Evolutionary conservation across 2,888 invertebrate genomes (phyloP).

Genomic region (Halocaridina rubra): DNA sequence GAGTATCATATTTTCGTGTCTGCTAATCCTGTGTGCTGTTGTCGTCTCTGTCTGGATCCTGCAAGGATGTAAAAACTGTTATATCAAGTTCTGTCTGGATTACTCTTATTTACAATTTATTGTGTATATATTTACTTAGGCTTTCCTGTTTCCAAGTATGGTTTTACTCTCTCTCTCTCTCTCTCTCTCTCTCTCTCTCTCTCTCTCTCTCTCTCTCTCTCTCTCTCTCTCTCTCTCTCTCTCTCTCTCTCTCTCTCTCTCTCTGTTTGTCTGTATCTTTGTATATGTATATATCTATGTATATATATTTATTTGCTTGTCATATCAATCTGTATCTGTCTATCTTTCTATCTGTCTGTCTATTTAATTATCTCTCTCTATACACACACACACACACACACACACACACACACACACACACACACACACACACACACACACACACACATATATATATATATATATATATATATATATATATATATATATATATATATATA

Average conservation of each 20-base stretch:
- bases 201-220: too few relatives aligned
- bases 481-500: not conserved
- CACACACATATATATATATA: not conserved
- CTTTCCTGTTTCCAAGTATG: not conserved
- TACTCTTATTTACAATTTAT: not conserved
- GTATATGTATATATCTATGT: too few relatives aligned
- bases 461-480: not conserved
- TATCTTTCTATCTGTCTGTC: too few relatives aligned
- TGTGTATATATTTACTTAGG: not conserved
- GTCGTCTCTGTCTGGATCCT: not conserved
- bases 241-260: too few relatives aligned
- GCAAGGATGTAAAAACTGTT: too few relatives aligned
- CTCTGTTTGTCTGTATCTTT: too few relatives aligned
- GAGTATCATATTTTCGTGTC: not conserved
- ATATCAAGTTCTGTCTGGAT: not conserved
- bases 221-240: not conserved
- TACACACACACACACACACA: conserved; percentile 10
- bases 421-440: conserved; percentile 23
- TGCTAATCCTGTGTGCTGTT: not conserved
- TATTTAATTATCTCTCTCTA: too few relatives aligned
- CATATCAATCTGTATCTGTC: too few relatives aligned
- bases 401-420: conserved; percentile 20
- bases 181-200: not conserved
- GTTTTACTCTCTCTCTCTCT: not conserved
- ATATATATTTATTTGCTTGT: too few relatives aligned